These are phyloP conservation scores for Bombus balteatus DNA, from an alignment of 1,140 invertebrate genomes.

Conservation along the genomic window DNA sequence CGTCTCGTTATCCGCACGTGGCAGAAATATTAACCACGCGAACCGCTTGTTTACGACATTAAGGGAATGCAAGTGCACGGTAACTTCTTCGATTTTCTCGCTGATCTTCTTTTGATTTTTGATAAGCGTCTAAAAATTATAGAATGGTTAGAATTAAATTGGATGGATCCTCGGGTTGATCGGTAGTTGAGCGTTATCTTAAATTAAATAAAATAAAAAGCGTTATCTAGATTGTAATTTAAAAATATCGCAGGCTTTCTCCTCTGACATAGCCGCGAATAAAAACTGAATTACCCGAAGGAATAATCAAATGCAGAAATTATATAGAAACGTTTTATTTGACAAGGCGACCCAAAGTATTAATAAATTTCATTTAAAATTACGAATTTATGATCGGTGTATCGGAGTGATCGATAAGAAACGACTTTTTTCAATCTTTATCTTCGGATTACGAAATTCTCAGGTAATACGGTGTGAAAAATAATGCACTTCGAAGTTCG, in stretches of 20 bases:
- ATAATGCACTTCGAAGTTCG: not conserved
- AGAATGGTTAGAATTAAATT: not conserved
- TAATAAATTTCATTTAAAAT: not conserved
- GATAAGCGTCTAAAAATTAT: not conserved
- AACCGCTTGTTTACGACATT: constrained; percentile 36
- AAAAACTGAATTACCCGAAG: not conserved
- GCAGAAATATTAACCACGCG: constrained; percentile 43
- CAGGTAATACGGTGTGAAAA: not conserved
- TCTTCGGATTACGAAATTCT: not conserved
- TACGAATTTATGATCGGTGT: not conserved
- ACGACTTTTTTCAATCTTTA: not conserved
- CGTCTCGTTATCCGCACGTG: constrained; percentile 40
- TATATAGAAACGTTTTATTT: not conserved
- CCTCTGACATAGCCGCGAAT: not conserved
- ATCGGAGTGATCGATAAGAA: not conserved
- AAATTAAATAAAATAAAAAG: too few relatives aligned
- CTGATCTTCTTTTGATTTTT: too few relatives aligned
- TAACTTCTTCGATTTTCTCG: constrained; percentile 6
- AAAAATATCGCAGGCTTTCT: not conserved
- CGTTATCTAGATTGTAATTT: not conserved
- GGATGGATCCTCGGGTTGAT: too few relatives aligned
- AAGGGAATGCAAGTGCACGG: not conserved
- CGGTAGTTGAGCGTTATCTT: not conserved
- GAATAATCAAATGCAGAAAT: not conserved
- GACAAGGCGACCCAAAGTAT: not conserved